Percentiles rank a stretch among this genome's conserved stretches.
Conservation (phyloP, 1,140 invertebrate species). For the Diabrotica virgifera region DNA sequence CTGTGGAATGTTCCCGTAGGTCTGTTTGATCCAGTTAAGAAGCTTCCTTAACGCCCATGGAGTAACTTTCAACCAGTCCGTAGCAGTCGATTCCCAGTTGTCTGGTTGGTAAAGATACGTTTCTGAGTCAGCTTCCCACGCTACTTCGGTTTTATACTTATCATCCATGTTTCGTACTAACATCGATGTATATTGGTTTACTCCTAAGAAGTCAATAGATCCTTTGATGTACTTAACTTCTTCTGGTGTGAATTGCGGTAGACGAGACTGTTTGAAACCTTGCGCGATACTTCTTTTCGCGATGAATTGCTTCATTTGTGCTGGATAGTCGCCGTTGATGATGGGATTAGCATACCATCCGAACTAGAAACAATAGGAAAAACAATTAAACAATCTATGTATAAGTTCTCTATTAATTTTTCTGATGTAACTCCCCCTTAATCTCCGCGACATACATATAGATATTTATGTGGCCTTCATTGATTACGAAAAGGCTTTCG, state of each 20-base stretch:
- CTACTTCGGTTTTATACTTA: conserved; percentile 43
- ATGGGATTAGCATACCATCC: conserved; percentile 63
- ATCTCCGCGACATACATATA: neutral
- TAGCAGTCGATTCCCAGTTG: conserved; percentile 19
- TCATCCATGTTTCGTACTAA: conserved; percentile 48
- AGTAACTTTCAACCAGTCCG: conserved; percentile 46
- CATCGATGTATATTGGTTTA: conserved; percentile 57
- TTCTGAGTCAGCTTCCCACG: conserved; percentile 9
- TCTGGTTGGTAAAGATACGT: neutral
- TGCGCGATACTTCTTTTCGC: conserved; percentile 55
- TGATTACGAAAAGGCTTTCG: no score
- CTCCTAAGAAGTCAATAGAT: conserved; percentile 60
- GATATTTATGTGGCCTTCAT: no score
- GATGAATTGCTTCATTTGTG: conserved; percentile 56
- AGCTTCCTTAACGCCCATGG: conserved; percentile 56
- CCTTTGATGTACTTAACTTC: conserved; percentile 58
- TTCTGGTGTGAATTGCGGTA: conserved; percentile 58
- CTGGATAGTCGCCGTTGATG: conserved; percentile 61
- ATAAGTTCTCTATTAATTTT: neutral
- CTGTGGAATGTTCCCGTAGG: conserved; percentile 57
- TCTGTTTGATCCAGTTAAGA: conserved; percentile 60
- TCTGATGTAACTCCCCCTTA: neutral
- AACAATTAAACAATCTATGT: no score
- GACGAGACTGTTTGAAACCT: conserved; percentile 54
- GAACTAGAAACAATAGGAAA: conserved; percentile 44